Evolutionary conservation across 2,113 vertebrate genomes (phyloP), one percentile per base, ranked within the genome.

Genomic region (Sprattus sprattus): DNA sequence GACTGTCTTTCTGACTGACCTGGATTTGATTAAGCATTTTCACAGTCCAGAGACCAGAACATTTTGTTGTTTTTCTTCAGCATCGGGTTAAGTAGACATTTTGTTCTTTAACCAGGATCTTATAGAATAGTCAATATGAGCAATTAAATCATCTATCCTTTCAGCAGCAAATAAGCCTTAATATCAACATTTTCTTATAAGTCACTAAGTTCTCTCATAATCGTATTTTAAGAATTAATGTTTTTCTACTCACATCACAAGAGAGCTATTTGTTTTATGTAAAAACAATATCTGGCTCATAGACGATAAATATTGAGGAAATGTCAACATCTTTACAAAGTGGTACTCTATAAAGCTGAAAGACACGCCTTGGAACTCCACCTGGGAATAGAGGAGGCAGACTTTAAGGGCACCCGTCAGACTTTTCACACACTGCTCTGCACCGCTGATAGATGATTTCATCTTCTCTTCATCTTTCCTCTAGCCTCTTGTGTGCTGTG

Each of bases 351-450:
- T 78, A 78, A 64, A 44, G 71, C 71, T 39, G 13, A 78, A 5
- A 78, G 71, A 39, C 11, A 78, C 28, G 32, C 71, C 71, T 78
- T 60, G 81, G 28, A 32, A 81, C 83, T 54, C 25, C 86, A 81
- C 64, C 10, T 9, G 86, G 87, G 85, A 87, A 83, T 84, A 82
- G 50, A 54, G 82, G 44, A 50, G 81, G 11, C 71, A 71, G 44
- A 81, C n/a, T 87, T 82, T 84, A 84, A 88, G 82, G 85, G 82
- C 57, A 88, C 52, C 85, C 78, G 82, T 88, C 87, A 88, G 71
- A 81, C 49, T 67, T 32, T 67, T 83, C 49, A 81, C 60, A 50
- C 75, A 83, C 86, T 44, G 52, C 22, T 64, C 86, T 57, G 78
- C 82, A 22, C 45, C 11, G 83, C 84, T 87, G 67, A 84, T 82